Conservation (phyloP, 1,140 invertebrate genomes). For the Philaenus spumarius region DNA sequence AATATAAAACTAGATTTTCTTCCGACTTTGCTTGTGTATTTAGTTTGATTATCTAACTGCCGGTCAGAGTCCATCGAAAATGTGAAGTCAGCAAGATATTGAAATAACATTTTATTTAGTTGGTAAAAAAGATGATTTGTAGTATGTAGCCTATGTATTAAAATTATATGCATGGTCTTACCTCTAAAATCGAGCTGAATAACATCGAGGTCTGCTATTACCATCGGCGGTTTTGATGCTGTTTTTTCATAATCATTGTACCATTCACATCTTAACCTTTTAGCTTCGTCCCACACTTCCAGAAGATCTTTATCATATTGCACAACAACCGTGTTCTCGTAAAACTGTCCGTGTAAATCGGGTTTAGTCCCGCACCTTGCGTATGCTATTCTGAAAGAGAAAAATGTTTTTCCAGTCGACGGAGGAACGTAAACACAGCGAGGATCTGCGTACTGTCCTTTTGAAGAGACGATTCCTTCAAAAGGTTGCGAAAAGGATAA, state of each 20-base stretch:
- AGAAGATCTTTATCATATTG: constrained; percentile 59
- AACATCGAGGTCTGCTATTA: constrained; percentile 88
- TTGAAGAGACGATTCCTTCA: constrained; percentile 89
- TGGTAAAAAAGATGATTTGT: too few species aligned
- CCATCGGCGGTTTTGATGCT: constrained; percentile 88
- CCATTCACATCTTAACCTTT: constrained; percentile 88
- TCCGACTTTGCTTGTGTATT: too few species aligned
- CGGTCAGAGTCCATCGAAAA: too few species aligned
- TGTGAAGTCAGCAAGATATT: too few species aligned
- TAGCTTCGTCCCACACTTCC: constrained; percentile 94
- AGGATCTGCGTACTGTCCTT: constrained; percentile 46
- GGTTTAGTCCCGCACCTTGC: constrained; percentile 88
- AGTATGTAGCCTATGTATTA: too few species aligned
- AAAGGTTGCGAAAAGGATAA: constrained; percentile 85
- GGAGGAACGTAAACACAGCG: constrained; percentile 88
- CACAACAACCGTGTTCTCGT: constrained; percentile 83
- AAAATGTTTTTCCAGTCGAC: constrained; percentile 77
- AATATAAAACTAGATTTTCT: too few species aligned
- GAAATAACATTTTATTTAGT: too few species aligned
- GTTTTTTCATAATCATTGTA: constrained; percentile 96
- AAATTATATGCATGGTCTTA: too few species aligned
- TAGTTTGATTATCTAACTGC: too few species aligned
- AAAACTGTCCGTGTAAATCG: constrained; percentile 88
- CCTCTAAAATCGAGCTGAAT: constrained; percentile 90
- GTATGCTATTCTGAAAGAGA: constrained; percentile 87